Evolutionary conservation across 1,140 invertebrate genomes (phyloP).

Genomic region (Dinoponera quadriceps): DNA sequence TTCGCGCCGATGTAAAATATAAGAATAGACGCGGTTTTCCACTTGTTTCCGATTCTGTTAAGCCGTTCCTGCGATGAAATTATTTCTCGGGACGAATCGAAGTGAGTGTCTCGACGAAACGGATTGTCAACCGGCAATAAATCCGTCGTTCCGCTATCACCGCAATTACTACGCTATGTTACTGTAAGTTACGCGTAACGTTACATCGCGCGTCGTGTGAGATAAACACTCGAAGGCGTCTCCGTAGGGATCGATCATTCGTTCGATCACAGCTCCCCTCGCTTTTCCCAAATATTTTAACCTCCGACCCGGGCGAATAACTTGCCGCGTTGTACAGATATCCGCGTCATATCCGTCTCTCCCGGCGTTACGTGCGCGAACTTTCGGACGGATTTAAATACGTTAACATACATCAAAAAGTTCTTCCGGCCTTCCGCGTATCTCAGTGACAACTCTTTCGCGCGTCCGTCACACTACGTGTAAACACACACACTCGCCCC

Average conservation of each 20-base stretch:
- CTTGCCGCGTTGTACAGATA: neutral
- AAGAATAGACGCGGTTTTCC: neutral
- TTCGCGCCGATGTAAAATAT: neutral
- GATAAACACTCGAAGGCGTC: too few species aligned
- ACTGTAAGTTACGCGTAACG: too few species aligned
- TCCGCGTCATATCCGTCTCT: neutral
- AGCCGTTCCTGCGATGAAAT: neutral
- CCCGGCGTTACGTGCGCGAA: slow-evolving; percentile 11
- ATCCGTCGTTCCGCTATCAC: too few species aligned
- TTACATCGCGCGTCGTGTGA: too few species aligned
- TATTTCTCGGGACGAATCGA: too few species aligned
- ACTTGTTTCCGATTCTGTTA: neutral
- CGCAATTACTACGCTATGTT: too few species aligned
- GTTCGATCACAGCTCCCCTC: too few species aligned
- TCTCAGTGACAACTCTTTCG: slow-evolving; percentile 18
- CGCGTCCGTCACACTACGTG: slow-evolving; percentile 2
- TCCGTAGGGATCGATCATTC: too few species aligned
- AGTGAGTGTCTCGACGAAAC: too few species aligned
- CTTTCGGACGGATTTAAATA: slow-evolving; percentile 43
- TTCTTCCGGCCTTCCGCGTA: slow-evolving; percentile 6
- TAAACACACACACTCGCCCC: slow-evolving; percentile 14
- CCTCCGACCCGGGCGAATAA: neutral
- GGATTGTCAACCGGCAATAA: too few species aligned
- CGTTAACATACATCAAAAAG: slow-evolving; percentile 52
- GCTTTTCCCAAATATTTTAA: too few species aligned